These are phyloP conservation scores for Aulostomus chinensis DNA, from an alignment of 2,797 vertebrate genomes.

Conservation along the genomic window DNA sequence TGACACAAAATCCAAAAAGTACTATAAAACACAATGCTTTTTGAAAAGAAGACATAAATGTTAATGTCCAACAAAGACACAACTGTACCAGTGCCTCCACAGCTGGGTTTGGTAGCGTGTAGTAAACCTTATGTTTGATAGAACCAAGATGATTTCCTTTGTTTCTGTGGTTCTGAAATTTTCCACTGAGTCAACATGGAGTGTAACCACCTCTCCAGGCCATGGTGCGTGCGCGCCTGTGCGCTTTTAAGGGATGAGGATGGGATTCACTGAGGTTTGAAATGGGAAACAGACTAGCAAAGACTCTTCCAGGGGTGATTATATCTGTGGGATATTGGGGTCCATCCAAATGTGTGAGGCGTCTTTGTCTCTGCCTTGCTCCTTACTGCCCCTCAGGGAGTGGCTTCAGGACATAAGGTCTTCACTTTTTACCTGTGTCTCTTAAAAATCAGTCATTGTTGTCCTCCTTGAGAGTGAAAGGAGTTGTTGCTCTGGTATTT, in stretches of 20 bases:
- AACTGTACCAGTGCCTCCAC: not conserved
- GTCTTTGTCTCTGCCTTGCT: constrained; percentile 51
- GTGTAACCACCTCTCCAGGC: constrained; percentile 49
- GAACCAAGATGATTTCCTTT: constrained; percentile 24
- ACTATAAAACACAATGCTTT: too few species aligned
- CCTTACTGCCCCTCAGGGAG: constrained; percentile 23
- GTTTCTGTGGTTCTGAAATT: constrained; percentile 61
- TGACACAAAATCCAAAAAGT: too few species aligned
- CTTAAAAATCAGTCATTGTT: not conserved
- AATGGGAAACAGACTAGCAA: constrained; percentile 76
- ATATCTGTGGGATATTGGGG: constrained; percentile 65
- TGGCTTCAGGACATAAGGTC: constrained; percentile 13
- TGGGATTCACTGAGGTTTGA: constrained; percentile 77
- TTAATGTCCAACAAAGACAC: not conserved
- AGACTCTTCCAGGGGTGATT: constrained; percentile 69
- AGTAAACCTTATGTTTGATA: not conserved
- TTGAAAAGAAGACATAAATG: not conserved
- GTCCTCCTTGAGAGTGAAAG: not conserved
- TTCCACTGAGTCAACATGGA: constrained; percentile 68
- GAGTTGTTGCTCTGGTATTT: constrained; percentile 14
- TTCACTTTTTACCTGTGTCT: constrained; percentile 21
- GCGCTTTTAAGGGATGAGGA: constrained; percentile 65
- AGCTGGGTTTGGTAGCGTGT: not conserved
- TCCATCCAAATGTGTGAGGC: constrained; percentile 60
- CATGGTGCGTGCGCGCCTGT: constrained; percentile 40